Evolutionary conservation across 2,888 invertebrate species (phyloP), one percentile per base, ranked within the genome.

Genomic region (Frankliniella intonsa): DNA sequence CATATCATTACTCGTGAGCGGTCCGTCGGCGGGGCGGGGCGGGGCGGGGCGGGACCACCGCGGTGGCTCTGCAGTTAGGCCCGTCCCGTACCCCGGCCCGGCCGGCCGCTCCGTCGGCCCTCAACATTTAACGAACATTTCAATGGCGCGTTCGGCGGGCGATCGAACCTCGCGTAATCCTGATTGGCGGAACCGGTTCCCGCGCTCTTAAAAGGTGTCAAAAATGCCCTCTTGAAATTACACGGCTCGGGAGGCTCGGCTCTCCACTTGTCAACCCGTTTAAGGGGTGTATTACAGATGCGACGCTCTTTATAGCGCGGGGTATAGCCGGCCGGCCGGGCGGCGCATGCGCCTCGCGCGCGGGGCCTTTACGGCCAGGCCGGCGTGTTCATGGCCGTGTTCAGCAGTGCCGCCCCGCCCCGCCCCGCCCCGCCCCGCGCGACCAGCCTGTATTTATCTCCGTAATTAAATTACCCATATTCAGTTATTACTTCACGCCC

Each of bases 161-260:
- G 69, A n/a, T 69, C 69, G 22, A 22, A 12, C 25, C 25, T n/a
- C 25, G 69, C 22, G 69, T 25, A 76, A 76, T 76, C 69, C 69
- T 76, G 22, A 76, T 76, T 22, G 69, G 69, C 69, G 69, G 25
- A 76, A 76, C 69, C 69, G 69, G 69, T 76, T 76, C 69, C 0
- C 69, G 22, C 22, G 9, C 11, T 22, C 69, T 25, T 76, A 76
- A 76, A 38, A 76, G 69, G 69, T 76, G 69, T 76, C 69, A 76
- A 76, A 76, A 25, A 25, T 76, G 69, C 69, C 69, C 69, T 22
- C 69, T 25, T 25, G 69, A 22, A 22, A 76, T 76, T 25, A 76
- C 69, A 76, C 25, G 69, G 1, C 69, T 76, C 25, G 25, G 11
- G 69, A 62, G 62, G 62, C 14, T 51, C 51, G 51, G 10, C 62